Evolutionary conservation across 1,140 invertebrate genomes (phyloP), one percentile per base, ranked within the genome.

Genomic region (Odontomachus brunneus): DNA sequence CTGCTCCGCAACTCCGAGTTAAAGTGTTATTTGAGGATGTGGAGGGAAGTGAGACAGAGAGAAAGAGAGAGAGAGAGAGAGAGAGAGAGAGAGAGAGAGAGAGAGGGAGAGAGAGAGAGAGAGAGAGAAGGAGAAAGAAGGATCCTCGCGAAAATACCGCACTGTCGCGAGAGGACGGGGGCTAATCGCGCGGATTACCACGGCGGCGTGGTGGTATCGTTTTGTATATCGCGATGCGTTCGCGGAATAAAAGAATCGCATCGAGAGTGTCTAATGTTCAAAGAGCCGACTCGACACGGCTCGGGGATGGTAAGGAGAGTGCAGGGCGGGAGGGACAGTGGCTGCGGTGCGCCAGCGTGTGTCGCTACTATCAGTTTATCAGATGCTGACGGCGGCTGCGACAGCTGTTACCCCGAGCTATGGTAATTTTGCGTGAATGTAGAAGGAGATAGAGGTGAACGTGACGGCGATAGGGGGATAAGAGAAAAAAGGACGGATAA

Each of bases 291-390:
- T 19, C 65, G 12, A 19, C 38, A 5, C 22, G 7, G 53, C 26
- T 78, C 48, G n/a, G 67, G 22, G 26, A 11, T 44, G 38, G 9
- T 0, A 44, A 11, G 1, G 38, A 44, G 38, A 9, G 26, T 19
- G 33, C 2, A 33, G 29, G 5, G 29, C 5, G 5, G 29, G 29
- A 33, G 29, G 29, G 29, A 33, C n/a, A n/a, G n/a, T n/a, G 33
- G 62, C 12, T 15, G 3, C 65, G 17, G 51, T 7, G 33, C 17
- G 38, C 17, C 75, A 69, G 74, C 85, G 87, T 90, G 88, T 89
- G 90, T 90, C 87, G 85, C 89, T 91, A 88, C 90, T 94, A 93
- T 93, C 93, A 92, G 93, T 93, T 94, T 93, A 94, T 94, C 93
- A 93, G 91, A 91, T 91, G 87, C 84, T 89, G 88, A 81, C 87